Conservation (phyloP, 1,140 invertebrate species). For the Drosophila erecta region DNA sequence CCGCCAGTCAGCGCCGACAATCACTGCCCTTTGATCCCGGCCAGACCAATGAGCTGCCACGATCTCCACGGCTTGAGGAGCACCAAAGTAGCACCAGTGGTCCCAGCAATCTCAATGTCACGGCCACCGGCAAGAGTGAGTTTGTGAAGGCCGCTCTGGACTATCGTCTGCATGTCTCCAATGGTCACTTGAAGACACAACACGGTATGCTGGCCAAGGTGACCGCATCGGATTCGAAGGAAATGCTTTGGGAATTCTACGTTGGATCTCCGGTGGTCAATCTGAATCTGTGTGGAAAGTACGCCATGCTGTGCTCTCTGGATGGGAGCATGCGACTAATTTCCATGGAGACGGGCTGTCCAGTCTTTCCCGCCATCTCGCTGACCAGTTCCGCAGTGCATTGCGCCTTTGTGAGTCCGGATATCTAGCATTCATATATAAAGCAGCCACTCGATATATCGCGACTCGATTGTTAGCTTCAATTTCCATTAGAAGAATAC, state of each 20-base stretch:
- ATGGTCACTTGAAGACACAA: constrained; percentile 67
- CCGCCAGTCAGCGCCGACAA: constrained; percentile 27
- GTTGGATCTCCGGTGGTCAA: constrained; percentile 77
- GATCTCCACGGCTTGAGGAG: constrained; percentile 19
- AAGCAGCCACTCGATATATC: too few relatives aligned
- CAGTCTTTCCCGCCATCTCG: constrained; percentile 73
- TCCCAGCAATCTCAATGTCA: constrained; percentile 62
- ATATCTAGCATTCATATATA: not conserved
- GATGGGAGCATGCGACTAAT: constrained; percentile 78
- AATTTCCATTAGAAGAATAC: too few relatives aligned
- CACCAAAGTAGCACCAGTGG: constrained; percentile 51
- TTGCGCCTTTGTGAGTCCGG: constrained; percentile 76
- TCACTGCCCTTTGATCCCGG: constrained; percentile 13
- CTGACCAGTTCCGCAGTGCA: constrained; percentile 66
- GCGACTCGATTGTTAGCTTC: not conserved
- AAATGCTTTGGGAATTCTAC: constrained; percentile 63
- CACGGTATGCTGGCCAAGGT: constrained; percentile 74
- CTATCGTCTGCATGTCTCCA: constrained; percentile 73
- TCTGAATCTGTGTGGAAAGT: constrained; percentile 79
- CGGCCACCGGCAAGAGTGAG: constrained; percentile 63
- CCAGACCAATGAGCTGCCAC: constrained; percentile 7
- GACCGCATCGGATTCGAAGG: constrained; percentile 43
- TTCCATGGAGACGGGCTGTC: constrained; percentile 65
- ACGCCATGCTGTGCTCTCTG: constrained; percentile 75
- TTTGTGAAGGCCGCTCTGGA: constrained; percentile 68